These are phyloP conservation scores for Hemichromis elongatus DNA, from an alignment of 2,113 vertebrate species.

Conservation along the genomic window DNA sequence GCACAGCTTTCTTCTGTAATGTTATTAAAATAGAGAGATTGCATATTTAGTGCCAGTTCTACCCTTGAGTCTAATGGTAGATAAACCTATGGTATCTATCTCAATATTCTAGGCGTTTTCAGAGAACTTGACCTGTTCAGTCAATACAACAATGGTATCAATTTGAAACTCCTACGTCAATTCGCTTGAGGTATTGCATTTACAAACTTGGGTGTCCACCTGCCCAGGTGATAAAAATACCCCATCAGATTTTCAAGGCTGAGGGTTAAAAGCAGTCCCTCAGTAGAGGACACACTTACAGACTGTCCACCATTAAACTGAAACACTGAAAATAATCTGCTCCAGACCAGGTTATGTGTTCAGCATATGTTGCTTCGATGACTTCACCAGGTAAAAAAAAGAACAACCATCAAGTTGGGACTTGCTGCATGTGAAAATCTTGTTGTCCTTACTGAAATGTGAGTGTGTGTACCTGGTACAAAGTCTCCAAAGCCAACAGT, in stretches of 20 bases:
- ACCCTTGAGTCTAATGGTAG: too few relatives aligned
- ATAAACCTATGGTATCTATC: too few relatives aligned
- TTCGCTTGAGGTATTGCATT: not conserved
- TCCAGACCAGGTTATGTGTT: not conserved
- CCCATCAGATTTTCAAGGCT: not conserved
- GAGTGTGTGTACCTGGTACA: constrained; percentile 69
- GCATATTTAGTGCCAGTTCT: too few relatives aligned
- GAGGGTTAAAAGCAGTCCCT: not conserved
- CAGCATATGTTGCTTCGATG: not conserved
- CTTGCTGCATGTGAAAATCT: not conserved
- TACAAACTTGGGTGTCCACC: not conserved
- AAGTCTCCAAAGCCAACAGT: constrained; percentile 90
- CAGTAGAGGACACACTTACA: not conserved
- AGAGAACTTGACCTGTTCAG: not conserved
- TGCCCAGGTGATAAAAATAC: not conserved
- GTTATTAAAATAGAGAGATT: too few relatives aligned
- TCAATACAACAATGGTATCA: not conserved
- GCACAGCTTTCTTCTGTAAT: not conserved
- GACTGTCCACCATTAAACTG: not conserved
- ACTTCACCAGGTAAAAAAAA: not conserved
- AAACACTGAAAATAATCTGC: not conserved
- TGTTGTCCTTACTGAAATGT: not conserved
- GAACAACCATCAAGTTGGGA: not conserved
- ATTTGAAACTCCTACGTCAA: not conserved
- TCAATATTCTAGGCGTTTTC: not conserved